These are phyloP conservation scores for Epinotia demarniana DNA, from an alignment of 2,888 invertebrate species.

Conservation along the genomic window DNA sequence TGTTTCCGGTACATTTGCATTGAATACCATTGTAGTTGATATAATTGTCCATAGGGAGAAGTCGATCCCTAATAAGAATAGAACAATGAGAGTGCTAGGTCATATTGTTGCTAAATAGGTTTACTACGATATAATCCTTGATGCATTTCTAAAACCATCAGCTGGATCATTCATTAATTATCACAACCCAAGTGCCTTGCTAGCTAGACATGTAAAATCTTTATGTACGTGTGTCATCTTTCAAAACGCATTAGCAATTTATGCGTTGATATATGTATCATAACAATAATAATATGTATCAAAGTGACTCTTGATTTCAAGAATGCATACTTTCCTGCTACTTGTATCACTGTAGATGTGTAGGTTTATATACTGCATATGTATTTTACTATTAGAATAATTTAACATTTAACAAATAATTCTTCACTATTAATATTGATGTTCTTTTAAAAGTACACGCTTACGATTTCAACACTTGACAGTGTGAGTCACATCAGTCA, in stretches of 20 bases:
- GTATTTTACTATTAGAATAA: neutral
- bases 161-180: conserved; percentile 9
- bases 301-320: neutral
- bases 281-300: neutral
- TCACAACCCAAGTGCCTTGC: neutral
- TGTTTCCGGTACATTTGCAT: conserved; percentile 73
- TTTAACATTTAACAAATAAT: neutral
- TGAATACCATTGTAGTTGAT: conserved; percentile 61
- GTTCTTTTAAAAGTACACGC: conserved; percentile 17
- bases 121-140: conserved; percentile 44
- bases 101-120: conserved; percentile 54
- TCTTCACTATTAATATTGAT: conserved; percentile 13
- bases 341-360: neutral
- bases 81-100: conserved; percentile 53
- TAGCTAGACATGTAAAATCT: neutral
- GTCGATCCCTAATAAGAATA: conserved; percentile 50
- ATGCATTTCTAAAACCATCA: conserved; percentile 41
- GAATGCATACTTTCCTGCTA: neutral
- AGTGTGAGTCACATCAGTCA: conserved; percentile 44
- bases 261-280: neutral
- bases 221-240: neutral
- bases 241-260: neutral
- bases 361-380: neutral
- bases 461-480: conserved; percentile 25
- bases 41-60: conserved; percentile 54